Evolutionary conservation across 2,797 vertebrate genomes (phyloP).

Genomic region (Cryptoprocta ferox): DNA sequence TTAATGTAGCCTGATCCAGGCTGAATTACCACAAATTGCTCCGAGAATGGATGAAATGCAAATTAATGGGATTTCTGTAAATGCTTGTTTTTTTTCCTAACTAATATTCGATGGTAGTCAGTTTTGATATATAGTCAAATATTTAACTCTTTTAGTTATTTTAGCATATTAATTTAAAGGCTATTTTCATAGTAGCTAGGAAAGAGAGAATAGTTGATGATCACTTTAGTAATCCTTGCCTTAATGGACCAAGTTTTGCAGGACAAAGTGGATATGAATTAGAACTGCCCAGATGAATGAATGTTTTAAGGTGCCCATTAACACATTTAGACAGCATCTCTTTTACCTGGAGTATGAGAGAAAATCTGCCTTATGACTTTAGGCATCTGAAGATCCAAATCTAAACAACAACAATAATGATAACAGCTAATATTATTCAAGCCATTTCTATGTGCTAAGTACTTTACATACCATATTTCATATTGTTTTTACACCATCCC

Average conservation of each 20-base stretch:
- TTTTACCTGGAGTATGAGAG: background rate
- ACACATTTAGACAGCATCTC: background rate
- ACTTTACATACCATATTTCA: background rate
- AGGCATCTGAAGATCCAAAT: background rate
- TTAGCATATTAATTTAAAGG: slow-evolving; percentile 37
- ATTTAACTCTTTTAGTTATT: slow-evolving; percentile 22
- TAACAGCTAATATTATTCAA: background rate
- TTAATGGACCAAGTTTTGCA: background rate
- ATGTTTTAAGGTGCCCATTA: background rate
- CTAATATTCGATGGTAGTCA: slow-evolving; percentile 36
- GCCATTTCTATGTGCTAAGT: background rate
- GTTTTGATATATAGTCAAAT: slow-evolving; percentile 39
- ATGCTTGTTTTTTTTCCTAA: slow-evolving; percentile 23
- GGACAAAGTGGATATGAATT: background rate
- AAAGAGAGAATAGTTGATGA: background rate
- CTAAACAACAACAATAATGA: background rate
- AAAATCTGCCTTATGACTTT: background rate
- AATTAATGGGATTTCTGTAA: slow-evolving; percentile 67
- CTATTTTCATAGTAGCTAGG: slow-evolving; percentile 54
- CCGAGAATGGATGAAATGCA: slow-evolving; percentile 36
- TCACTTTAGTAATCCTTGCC: background rate
- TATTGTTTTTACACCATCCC: background rate
- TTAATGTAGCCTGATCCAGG: slow-evolving; percentile 53
- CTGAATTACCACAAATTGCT: slow-evolving; percentile 28
- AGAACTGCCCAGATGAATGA: background rate